phyloP scores from a whole-genome alignment of 2,797 vertebrate species.

The Petrocephalus schoutedeni region DNA sequence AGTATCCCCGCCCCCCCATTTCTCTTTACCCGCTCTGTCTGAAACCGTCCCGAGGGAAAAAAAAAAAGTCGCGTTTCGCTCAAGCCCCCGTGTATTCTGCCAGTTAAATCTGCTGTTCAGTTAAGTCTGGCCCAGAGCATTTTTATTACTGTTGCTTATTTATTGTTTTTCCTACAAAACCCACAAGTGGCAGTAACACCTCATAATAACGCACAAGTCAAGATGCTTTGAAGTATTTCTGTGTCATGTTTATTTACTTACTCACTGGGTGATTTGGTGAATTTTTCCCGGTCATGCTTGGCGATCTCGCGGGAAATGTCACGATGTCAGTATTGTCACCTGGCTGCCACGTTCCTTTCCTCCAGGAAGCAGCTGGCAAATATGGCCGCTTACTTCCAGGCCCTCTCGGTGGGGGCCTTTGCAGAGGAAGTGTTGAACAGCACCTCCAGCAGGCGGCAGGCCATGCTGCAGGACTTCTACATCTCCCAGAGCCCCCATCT shows the following conservation, averaged over 20 bases:
- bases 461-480: slow-evolving; percentile 75
- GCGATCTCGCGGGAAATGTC: not conserved
- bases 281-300: not conserved
- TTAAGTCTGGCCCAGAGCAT: slow-evolving; percentile 37
- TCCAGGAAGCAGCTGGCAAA: slow-evolving; percentile 81
- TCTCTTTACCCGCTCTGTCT: slow-evolving; percentile 26
- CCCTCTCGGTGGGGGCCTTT: slow-evolving; percentile 64
- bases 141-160: slow-evolving; percentile 49
- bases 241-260: not conserved
- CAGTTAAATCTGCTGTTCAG: slow-evolving; percentile 48
- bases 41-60: slow-evolving; percentile 38
- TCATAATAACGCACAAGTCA: slow-evolving; percentile 39
- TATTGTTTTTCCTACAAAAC: slow-evolving; percentile 57
- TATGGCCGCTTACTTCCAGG: slow-evolving; percentile 72
- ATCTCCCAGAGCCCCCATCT: slow-evolving; percentile 62
- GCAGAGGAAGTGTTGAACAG: slow-evolving; percentile 62
- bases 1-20: not conserved
- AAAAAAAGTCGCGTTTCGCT: slow-evolving; percentile 22
- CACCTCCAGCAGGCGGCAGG: slow-evolving; percentile 67
- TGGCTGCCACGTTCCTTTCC: slow-evolving; percentile 11
- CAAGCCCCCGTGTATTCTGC: slow-evolving; percentile 22
- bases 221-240: slow-evolving; percentile 47
- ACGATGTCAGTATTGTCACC: not conserved
- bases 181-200: slow-evolving; percentile 50
- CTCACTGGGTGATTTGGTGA: not conserved